Conservation (phyloP, 2,113 vertebrate species). For the Numida meleagris region DNA sequence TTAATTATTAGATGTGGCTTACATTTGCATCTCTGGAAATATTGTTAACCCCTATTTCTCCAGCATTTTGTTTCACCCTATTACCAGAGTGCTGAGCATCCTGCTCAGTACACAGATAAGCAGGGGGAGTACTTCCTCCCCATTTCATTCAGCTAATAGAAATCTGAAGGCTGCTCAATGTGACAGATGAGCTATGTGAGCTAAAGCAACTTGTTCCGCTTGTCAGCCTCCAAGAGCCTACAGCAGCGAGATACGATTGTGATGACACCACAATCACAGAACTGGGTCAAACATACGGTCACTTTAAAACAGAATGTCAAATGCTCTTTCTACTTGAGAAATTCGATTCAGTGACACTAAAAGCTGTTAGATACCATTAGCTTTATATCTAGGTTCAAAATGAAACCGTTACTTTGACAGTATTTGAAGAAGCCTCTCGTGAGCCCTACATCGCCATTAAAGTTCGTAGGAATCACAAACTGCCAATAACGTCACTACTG, state of each 20-base stretch:
- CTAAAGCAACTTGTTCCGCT: constrained; percentile 75
- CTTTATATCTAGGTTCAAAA: constrained; percentile 37
- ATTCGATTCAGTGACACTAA: constrained; percentile 66
- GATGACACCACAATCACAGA: constrained; percentile 68
- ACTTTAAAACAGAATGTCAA: constrained; percentile 73
- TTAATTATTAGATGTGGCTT: not conserved
- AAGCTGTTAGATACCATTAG: constrained; percentile 67
- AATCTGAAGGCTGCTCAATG: constrained; percentile 69
- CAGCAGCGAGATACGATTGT: constrained; percentile 60
- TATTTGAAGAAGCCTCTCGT: not conserved
- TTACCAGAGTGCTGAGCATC: not conserved
- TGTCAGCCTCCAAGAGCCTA: constrained; percentile 74
- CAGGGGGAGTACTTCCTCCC: constrained; percentile 19
- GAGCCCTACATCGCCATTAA: not conserved
- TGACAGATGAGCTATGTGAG: constrained; percentile 75
- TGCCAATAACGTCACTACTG: not conserved
- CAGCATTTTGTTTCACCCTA: not conserved
- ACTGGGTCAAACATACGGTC: constrained; percentile 76
- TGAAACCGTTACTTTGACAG: constrained; percentile 24
- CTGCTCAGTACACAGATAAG: constrained; percentile 42
- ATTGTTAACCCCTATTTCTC: not conserved
- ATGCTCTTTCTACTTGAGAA: constrained; percentile 60
- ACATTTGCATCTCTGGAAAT: not conserved
- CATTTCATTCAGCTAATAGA: constrained; percentile 73
- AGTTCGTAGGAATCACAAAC: not conserved